A percentile compares a stretch with the other conserved stretches of the same genome.
phyloP scores from a whole-genome alignment of 2,113 vertebrate genomes.

The Silurus glanis region DNA sequence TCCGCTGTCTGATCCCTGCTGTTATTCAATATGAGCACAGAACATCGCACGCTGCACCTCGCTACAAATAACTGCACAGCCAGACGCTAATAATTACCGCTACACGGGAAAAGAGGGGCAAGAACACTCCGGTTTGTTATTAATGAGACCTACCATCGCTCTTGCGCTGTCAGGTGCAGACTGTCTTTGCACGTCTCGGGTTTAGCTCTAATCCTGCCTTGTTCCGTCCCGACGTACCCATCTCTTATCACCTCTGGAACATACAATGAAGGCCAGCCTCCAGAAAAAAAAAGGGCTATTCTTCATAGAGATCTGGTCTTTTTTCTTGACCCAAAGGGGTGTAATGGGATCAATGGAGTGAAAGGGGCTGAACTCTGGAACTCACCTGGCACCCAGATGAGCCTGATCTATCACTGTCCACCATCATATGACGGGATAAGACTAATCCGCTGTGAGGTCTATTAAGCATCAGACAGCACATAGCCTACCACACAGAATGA shows the following conservation, averaged over 20 bases:
- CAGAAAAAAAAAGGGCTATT: slow-evolving; percentile 60
- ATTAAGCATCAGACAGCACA: background rate
- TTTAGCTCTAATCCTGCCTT: slow-evolving; percentile 34
- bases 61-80: slow-evolving; percentile 42
- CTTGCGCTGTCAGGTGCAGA: slow-evolving; percentile 44
- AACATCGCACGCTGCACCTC: slow-evolving; percentile 33
- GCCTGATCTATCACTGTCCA: slow-evolving; percentile 47
- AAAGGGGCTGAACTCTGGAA: slow-evolving; percentile 17
- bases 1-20: slow-evolving; percentile 45
- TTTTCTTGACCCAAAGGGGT: slow-evolving; percentile 46
- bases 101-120: slow-evolving; percentile 42
- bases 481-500: background rate
- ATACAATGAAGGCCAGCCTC: slow-evolving; percentile 50
- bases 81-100: slow-evolving; percentile 53
- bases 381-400: slow-evolving; percentile 47
- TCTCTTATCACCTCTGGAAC: slow-evolving; percentile 38
- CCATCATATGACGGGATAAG: slow-evolving; percentile 13
- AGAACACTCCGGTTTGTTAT: slow-evolving; percentile 48
- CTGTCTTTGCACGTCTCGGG: slow-evolving; percentile 31
- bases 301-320: slow-evolving; percentile 47
- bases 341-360: slow-evolving; percentile 37
- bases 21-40: slow-evolving; percentile 50
- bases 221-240: slow-evolving; percentile 23
- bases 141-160: slow-evolving; percentile 50
- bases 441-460: background rate